Base-by-base conservation (phyloP, 1,140 invertebrate genomes). In the Drosophila baimaii region DNA sequence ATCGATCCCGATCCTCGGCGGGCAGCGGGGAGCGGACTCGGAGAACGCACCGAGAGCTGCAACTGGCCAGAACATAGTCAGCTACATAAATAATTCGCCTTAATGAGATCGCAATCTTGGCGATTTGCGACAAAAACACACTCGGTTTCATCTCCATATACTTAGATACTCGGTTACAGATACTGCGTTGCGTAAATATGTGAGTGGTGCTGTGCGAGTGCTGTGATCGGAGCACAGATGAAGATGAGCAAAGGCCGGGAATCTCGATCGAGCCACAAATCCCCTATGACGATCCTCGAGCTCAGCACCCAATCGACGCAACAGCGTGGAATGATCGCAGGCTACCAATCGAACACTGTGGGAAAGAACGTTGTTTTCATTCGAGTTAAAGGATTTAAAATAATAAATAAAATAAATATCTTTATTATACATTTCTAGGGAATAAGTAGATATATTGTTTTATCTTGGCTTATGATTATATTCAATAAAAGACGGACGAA, bases 31-130 rank as follows among this genome's bases (percentile, higher is more conserved):
- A 43, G 25, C 10, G 21, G 43, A 47, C 31, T 29, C 43, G 51
- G 54, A 55, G 61, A 77, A 64, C 15, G 65, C 72, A 89, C 64
- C 69, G 80, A 89, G 80, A 81, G 70, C 72, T 78, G 80, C 85
- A 81, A 88, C 77, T 77, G 77, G 69, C 69, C 56, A 47, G 66
- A 84, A 89, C 85, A 89, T 88, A 89, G 82, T 76, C 84, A 89
- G 81, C 84, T 71, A 89, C 84, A 89, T 86, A 89, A 89, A 89
- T 89, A 89, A 89, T 90, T 89, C 85, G 84, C 85, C 83, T 89
- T 89, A 89, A 89, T 89, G 84, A 89, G 84, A 89, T 89, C 85
- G 77, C 84, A 89, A 89, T 89, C 84, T 84, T 29, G 63, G 65
- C 84, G 84, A 89, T 89, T 86, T 85, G 78, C 81, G 81, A 84